These are phyloP conservation scores for Leptestheria dahalacensis DNA, from an alignment of 1,140 invertebrate species.

Conservation along the genomic window DNA sequence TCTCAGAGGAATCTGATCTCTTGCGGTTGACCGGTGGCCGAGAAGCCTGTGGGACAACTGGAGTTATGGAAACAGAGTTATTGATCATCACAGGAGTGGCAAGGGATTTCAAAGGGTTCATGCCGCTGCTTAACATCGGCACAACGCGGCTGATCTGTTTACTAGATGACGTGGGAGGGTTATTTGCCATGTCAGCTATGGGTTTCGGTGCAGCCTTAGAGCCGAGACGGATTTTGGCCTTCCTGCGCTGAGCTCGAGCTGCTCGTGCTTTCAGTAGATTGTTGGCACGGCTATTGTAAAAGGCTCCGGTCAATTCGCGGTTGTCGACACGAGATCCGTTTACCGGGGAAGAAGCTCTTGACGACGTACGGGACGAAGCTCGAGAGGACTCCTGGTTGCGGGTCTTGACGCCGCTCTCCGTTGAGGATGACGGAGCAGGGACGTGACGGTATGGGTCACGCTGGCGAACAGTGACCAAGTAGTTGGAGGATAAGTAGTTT, in stretches of 20 bases:
- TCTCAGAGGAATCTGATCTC: not conserved
- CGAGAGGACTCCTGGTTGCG: slow-evolving; percentile 3
- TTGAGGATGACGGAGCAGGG: not conserved
- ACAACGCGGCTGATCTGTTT: too few species aligned
- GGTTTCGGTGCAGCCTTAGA: not conserved
- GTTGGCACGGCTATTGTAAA: not conserved
- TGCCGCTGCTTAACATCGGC: not conserved
- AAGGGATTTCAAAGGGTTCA: not conserved
- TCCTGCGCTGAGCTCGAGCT: not conserved
- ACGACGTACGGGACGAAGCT: not conserved
- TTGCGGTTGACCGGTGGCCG: not conserved
- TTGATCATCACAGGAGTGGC: not conserved
- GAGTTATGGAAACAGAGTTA: not conserved
- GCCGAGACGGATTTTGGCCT: not conserved
- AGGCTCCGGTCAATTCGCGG: not conserved
- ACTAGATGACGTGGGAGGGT: too few species aligned
- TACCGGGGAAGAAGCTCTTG: not conserved
- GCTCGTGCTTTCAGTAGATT: not conserved
- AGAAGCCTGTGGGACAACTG: not conserved
- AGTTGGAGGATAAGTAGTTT: slow-evolving; percentile 3
- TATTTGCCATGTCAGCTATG: too few species aligned
- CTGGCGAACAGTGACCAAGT: slow-evolving; percentile 1
- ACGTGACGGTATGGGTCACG: slow-evolving; percentile 2
- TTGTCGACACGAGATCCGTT: not conserved
- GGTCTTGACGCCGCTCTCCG: not conserved